phyloP scores from a whole-genome alignment of 2,113 vertebrate species.

The Corynorhinus townsendii region DNA sequence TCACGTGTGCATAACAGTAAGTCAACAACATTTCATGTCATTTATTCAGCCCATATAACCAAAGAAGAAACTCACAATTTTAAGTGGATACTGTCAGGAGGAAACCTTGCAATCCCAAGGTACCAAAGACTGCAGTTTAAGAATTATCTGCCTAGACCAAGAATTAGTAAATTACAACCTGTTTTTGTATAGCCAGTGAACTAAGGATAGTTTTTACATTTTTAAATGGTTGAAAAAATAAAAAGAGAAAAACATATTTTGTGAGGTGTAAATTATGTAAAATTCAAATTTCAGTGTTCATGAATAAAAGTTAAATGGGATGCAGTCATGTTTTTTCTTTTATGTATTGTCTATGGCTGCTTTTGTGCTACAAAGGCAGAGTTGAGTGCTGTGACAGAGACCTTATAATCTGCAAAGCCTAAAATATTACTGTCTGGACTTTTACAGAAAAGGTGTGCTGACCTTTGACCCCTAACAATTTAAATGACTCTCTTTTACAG shows the following conservation, averaged over 20 bases:
- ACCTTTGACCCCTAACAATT: neutral
- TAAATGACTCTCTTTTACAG: neutral
- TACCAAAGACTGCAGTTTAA: neutral
- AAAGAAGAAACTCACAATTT: neutral
- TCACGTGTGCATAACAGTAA: neutral
- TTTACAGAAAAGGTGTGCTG: neutral
- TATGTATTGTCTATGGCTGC: neutral
- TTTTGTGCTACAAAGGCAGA: neutral
- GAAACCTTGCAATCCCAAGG: neutral
- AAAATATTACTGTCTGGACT: neutral
- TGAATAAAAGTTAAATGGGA: neutral
- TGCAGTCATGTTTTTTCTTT: neutral
- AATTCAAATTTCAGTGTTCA: neutral
- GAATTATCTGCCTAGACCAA: neutral
- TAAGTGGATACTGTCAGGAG: neutral
- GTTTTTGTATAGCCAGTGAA: neutral
- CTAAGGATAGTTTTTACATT: neutral
- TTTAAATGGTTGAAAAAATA: neutral
- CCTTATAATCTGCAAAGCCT: neutral
- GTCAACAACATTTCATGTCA: neutral
- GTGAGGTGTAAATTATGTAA: neutral
- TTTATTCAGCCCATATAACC: neutral
- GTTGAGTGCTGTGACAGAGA: neutral
- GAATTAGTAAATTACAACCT: neutral
- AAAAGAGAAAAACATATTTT: neutral